Conservation (phyloP, 2,113 vertebrate species). For the Equus przewalskii region DNA sequence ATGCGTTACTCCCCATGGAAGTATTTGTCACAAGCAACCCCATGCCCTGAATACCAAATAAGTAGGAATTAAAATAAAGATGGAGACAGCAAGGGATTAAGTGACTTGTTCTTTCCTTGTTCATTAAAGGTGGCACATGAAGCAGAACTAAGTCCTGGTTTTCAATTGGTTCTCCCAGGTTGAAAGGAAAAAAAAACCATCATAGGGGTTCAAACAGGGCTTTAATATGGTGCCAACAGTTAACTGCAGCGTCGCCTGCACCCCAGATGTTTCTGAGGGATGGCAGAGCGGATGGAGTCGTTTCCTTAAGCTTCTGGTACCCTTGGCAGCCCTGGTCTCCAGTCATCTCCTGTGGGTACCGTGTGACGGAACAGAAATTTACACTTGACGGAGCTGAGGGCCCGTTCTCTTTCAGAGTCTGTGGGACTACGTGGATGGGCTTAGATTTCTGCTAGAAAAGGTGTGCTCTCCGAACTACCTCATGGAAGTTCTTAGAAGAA, state of each 20-base stretch:
- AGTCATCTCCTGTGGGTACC: accelerated
- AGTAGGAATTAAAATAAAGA: neutral
- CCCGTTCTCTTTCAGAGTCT: neutral
- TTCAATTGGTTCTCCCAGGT: neutral
- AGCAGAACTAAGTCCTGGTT: neutral
- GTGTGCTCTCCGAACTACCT: neutral
- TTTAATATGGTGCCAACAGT: accelerated
- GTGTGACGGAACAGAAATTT: accelerated
- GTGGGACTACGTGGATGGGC: accelerated
- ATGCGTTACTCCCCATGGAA: neutral
- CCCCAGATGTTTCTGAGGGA: neutral
- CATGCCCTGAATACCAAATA: neutral
- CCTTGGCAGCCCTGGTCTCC: neutral
- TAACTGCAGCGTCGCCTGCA: neutral
- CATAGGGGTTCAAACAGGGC: neutral
- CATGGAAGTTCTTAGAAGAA: neutral
- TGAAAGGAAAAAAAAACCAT: neutral
- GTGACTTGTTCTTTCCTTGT: neutral
- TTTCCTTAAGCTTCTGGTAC: too few relatives aligned
- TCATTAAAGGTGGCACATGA: neutral
- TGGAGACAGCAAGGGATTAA: neutral
- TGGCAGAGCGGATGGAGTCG: neutral
- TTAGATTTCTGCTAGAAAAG: neutral
- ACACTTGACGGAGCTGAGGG: accelerated
- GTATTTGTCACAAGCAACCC: neutral